Evolutionary conservation across 2,113 vertebrate species (phyloP).

Genomic region (Acrocephalus arundinaceus): DNA sequence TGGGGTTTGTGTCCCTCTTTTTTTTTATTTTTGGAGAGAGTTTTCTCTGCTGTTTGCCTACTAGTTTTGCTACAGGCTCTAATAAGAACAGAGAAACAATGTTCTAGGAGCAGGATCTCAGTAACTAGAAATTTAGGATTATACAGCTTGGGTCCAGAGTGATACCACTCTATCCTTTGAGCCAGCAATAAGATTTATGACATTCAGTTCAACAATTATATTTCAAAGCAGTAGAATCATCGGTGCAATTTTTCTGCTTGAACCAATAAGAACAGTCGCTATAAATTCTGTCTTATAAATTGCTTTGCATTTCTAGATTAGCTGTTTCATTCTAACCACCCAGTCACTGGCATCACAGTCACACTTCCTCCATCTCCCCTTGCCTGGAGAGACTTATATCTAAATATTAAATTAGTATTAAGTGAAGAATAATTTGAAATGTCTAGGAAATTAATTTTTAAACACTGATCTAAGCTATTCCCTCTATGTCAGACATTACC

Average conservation of each 20-base stretch:
- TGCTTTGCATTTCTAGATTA: neutral
- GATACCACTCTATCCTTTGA: neutral
- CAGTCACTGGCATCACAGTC: neutral
- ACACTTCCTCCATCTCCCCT: neutral
- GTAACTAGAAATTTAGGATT: neutral
- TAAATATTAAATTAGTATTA: slow-evolving; percentile 26
- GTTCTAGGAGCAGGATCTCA: neutral
- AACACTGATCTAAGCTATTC: neutral
- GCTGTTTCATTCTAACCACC: neutral
- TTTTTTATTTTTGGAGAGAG: neutral
- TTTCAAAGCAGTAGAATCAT: neutral
- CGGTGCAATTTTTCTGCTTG: neutral
- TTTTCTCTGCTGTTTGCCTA: neutral
- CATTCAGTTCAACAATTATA: neutral
- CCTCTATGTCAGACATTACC: neutral
- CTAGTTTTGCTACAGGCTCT: neutral
- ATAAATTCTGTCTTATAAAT: neutral
- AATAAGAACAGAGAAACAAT: neutral
- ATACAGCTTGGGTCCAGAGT: neutral
- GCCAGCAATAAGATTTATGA: neutral
- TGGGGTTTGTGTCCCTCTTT: neutral
- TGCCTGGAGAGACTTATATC: neutral
- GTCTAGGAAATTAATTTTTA: slow-evolving; percentile 29
- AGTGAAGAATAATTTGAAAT: slow-evolving; percentile 30
- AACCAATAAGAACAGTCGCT: neutral